Conservation (phyloP, 2,888 invertebrate genomes). For the Trichogramma evanescens region DNA sequence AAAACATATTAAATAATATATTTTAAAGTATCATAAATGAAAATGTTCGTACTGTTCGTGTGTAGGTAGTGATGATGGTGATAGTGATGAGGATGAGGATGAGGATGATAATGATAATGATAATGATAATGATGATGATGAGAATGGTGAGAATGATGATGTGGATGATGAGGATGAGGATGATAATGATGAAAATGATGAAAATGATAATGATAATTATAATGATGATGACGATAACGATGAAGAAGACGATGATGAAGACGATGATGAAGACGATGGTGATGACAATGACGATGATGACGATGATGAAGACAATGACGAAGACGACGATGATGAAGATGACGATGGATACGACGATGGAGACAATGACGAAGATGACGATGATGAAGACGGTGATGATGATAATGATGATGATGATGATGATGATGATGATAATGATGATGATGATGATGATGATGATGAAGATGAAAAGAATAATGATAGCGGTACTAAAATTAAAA, state of each 20-base stretch:
- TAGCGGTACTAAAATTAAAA: constrained; percentile 25
- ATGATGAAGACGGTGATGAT: constrained; percentile 38
- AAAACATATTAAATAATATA: too few species aligned
- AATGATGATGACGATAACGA: constrained; percentile 43
- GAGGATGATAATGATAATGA: constrained; percentile 37
- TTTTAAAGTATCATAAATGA: background rate
- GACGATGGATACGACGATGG: constrained; percentile 56
- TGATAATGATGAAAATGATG: constrained; percentile 48
- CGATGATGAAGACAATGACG: constrained; percentile 45
- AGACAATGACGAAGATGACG: constrained; percentile 52
- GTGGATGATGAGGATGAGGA: constrained; percentile 52
- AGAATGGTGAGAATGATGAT: constrained; percentile 56
- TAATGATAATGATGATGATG: constrained; percentile 39
- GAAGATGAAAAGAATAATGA: constrained; percentile 35
- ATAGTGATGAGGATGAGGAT: constrained; percentile 50
- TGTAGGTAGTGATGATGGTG: constrained; percentile 48
- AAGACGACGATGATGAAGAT: constrained; percentile 46
- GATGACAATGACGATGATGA: constrained; percentile 45
- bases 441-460: constrained; percentile 44
- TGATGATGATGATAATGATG: constrained; percentile 41
- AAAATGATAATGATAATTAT: constrained; percentile 51
- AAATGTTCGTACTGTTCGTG: constrained; percentile 19
- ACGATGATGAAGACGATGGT: constrained; percentile 42
- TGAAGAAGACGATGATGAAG: constrained; percentile 42
- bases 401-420: constrained; percentile 42